Conservation (phyloP, 2,888 invertebrate species). For the Drosophila melanosoma region DNA sequence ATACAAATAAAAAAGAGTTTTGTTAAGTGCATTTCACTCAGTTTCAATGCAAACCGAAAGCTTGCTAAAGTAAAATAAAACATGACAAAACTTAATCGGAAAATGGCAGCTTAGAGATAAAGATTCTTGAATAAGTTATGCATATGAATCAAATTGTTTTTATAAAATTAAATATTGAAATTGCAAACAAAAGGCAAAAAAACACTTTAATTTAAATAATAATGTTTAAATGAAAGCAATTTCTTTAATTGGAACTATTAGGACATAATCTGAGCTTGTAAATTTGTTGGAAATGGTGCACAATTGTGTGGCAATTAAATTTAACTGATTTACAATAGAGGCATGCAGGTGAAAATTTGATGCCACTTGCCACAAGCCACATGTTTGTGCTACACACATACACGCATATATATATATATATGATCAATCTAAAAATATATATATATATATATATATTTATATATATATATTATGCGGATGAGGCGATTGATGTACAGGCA, state of each 20-base stretch:
- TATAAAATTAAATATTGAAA: not conserved
- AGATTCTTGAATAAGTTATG: not conserved
- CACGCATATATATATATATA: not conserved
- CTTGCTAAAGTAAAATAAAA: not conserved
- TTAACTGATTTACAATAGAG: not conserved
- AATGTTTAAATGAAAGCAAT: not conserved
- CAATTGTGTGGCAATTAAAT: constrained; percentile 12
- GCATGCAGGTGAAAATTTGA: constrained; percentile 35
- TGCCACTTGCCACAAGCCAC: constrained; percentile 25
- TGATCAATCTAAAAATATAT: constrained; percentile 15
- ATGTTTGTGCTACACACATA: not conserved
- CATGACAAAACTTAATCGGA: not conserved
- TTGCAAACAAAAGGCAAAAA: not conserved
- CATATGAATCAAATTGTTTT: not conserved
- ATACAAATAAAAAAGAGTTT: not conserved
- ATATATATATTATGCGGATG: not conserved
- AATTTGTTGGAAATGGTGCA: not conserved
- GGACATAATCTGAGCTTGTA: not conserved
- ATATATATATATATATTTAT: not conserved
- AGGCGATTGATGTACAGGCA: constrained; percentile 31
- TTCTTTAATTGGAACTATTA: not conserved
- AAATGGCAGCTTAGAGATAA: not conserved
- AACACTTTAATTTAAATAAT: not conserved
- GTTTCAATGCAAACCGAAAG: not conserved
- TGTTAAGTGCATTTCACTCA: not conserved